phyloP scores from a whole-genome alignment of 2,888 invertebrate genomes.

The Acronicta psi region DNA sequence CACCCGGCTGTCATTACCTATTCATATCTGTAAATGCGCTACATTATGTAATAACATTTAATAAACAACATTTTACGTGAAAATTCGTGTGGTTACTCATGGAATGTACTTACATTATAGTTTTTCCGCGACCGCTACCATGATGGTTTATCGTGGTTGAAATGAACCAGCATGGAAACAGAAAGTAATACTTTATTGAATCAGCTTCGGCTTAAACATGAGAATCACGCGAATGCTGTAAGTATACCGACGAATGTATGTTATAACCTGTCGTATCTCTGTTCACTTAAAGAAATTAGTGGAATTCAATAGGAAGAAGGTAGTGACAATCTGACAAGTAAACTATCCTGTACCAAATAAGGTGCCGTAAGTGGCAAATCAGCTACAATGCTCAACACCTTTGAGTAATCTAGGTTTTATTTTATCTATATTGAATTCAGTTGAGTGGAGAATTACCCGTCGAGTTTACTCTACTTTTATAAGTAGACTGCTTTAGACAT shows the following conservation, averaged over 20 bases:
- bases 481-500: too few relatives aligned
- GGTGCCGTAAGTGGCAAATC: too few relatives aligned
- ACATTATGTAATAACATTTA: conserved; percentile 51
- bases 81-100: conserved; percentile 60
- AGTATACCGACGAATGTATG: conserved; percentile 42
- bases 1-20: conserved; percentile 27
- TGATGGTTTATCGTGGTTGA: conserved; percentile 52
- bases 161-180: conserved; percentile 70
- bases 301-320: background rate
- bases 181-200: conserved; percentile 72
- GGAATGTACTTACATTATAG: conserved; percentile 49
- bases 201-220: conserved; percentile 72
- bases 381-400: too few relatives aligned
- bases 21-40: conserved; percentile 31
- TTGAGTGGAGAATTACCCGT: too few relatives aligned
- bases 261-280: background rate
- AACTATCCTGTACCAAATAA: too few relatives aligned
- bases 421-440: too few relatives aligned
- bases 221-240: conserved; percentile 66
- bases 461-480: too few relatives aligned
- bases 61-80: conserved; percentile 34
- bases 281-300: background rate
- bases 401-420: too few relatives aligned
- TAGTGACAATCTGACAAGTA: too few relatives aligned
- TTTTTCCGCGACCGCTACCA: conserved; percentile 45